Percentiles rank a stretch among this genome's conserved stretches.
Evolutionary conservation across 2,797 vertebrate genomes (phyloP).

Genomic region (Premnoplex brunnescens): DNA sequence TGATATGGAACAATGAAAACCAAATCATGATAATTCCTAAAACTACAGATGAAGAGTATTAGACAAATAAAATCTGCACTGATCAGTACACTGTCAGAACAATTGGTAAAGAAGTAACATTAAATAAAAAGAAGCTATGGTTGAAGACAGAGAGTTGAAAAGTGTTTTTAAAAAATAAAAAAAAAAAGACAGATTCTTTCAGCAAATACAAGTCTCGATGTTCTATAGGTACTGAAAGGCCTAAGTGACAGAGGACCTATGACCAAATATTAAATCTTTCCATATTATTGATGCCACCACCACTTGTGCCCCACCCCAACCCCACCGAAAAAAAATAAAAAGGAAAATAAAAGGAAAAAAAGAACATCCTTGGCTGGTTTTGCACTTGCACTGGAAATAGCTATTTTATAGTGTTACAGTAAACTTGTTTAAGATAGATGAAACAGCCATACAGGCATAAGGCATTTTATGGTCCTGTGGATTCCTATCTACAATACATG

Average conservation of each 20-base stretch:
- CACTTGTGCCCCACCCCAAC: neutral
- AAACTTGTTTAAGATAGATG: neutral
- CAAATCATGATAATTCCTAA: neutral
- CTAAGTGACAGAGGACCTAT: neutral
- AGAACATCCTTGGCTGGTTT: neutral
- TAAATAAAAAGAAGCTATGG: neutral
- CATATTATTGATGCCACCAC: neutral
- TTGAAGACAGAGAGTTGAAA: neutral
- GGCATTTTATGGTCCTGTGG: neutral
- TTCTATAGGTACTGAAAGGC: neutral
- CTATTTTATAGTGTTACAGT: neutral
- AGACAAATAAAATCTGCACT: neutral
- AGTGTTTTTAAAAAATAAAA: too few relatives aligned
- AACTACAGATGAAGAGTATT: neutral
- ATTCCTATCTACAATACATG: neutral
- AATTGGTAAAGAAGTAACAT: neutral
- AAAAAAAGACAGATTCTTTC: too few relatives aligned
- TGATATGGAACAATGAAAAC: neutral
- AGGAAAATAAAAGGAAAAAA: neutral
- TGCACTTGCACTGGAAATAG: neutral
- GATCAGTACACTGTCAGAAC: neutral
- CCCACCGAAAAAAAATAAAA: neutral
- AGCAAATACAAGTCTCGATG: neutral
- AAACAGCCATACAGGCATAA: neutral
- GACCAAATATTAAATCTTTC: neutral